phyloP scores from a whole-genome alignment of 2,113 vertebrate species.

The Oenanthe oenanthe region DNA sequence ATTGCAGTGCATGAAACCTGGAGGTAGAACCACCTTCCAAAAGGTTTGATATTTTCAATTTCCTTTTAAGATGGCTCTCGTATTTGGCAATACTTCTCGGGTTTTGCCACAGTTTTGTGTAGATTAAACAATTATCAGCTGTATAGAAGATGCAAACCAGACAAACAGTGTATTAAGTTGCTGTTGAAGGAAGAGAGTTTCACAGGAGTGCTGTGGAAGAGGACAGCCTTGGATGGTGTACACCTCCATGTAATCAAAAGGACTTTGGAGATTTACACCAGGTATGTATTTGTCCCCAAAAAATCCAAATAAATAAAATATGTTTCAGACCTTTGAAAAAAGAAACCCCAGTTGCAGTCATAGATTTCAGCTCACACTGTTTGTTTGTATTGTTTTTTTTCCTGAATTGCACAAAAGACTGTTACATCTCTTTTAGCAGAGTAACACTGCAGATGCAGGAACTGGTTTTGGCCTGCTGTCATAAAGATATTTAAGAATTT shows the following conservation, averaged over 20 bases:
- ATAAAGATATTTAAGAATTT: neutral
- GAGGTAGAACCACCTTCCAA: neutral
- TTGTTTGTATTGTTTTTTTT: neutral
- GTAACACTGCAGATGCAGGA: neutral
- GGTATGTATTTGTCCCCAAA: neutral
- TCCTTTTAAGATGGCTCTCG: neutral
- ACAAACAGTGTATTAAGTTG: neutral
- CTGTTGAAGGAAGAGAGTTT: neutral
- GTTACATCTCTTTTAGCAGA: neutral
- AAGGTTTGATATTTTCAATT: neutral
- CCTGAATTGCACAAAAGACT: neutral
- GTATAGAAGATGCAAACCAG: neutral
- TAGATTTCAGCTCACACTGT: neutral
- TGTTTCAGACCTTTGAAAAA: neutral
- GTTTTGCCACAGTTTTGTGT: neutral
- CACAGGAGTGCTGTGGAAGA: neutral
- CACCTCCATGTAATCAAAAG: neutral
- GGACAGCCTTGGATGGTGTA: fast-evolving
- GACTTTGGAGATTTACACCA: neutral
- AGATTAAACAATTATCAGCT: neutral
- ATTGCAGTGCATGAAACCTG: fast-evolving
- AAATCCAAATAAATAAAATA: neutral
- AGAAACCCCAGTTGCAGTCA: neutral
- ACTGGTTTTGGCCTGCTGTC: neutral
- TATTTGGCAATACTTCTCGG: neutral